Evolutionary conservation across 2,113 vertebrate genomes (phyloP), one percentile per base, ranked within the genome.

Genomic region (Circaetus gallicus): DNA sequence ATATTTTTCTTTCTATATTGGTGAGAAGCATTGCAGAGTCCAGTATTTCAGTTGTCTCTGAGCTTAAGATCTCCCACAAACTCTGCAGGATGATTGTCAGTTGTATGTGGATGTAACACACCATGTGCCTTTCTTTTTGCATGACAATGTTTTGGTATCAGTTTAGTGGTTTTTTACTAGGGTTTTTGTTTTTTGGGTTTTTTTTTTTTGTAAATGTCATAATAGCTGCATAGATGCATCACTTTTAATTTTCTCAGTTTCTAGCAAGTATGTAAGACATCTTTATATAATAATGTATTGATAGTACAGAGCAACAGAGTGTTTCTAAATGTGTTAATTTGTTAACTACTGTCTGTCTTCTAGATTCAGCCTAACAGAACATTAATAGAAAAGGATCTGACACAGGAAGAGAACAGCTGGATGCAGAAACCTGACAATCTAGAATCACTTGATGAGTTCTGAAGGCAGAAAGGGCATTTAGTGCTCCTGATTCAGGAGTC

Each of bases 341-440:
- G 8, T 2, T 72, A 72, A 78, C 22, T 78, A 3, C 72, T 83
- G 17, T 84, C 29, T 96, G 32, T 96, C 77, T 95, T 95, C 49
- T 76, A 98, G 98, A 90, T 98, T 89, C 97, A 92, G 47, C 87
- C 81, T n/a, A 91, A 89, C 67, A 88, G 47, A 73, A 91, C 20
- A 6, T n/a, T 74, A 26, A 0, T 4, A 18, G 83, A 52, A 74
- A 93, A 94, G 50, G 62, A 97, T 38, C 34, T 28, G 45, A 45
- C 70, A 15, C 92, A 90, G 78, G 91, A 73, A 8, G 84, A 58
- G 34, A 62, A 65, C 62, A 73, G 58, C 4, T 87, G 45, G 71
- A 81, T 71, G 36, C 90, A 94, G 58, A 80, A 79, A 52, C 28
- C 76, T n/a, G 66, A 87, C 74, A 73, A 76, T 83, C 73, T 79